Evolutionary conservation across 2,113 vertebrate species (phyloP), one percentile per base, ranked within the genome.

Genomic region (Chunga burmeisteri): DNA sequence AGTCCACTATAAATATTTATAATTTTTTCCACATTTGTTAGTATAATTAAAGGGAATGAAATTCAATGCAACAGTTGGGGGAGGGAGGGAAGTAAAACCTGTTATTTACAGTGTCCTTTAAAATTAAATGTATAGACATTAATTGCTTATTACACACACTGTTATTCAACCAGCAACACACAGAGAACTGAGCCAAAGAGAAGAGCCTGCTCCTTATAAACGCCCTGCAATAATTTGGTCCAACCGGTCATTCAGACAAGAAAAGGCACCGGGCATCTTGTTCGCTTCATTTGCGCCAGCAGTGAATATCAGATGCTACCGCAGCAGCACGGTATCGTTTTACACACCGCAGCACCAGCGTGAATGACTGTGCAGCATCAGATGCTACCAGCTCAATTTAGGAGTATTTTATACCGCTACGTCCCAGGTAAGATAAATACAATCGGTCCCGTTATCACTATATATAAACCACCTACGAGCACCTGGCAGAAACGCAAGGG

Each of bases 1-100:
- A 89, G 92, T 89, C 86, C 91, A 95, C 77, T 89, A 94, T 97
- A 97, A 95, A 97, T 96, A 96, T 97, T 96, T 96, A 97, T 96
- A 61, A 77, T 94, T 92, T 96, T 65, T 86, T 66, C 77, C 93
- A 90, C 93, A 96, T 96, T 96, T 96, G 96, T 96, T 94, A 97
- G 93, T 88, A 92, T 94, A 97, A 97, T 96, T 95, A 95, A 95
- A 92, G 90, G 91, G 88, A 95, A 94, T 29, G 81, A 97, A 95
- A 96, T 96, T 95, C 94, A 95, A 93, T 73, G 93, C 96, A 96
- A 96, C 93, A 96, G 95, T 96, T 96, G 95, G 93, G 95, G 94
- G 80, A 96, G 84, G 92, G 86, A 97, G 26, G 93, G 77, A 96
- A 95, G 70, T 80, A 94, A 96, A 96, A 96, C 92, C 97, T 88